These are phyloP conservation scores for Xylota sylvarum DNA, from an alignment of 2,888 invertebrate species.

Conservation along the genomic window DNA sequence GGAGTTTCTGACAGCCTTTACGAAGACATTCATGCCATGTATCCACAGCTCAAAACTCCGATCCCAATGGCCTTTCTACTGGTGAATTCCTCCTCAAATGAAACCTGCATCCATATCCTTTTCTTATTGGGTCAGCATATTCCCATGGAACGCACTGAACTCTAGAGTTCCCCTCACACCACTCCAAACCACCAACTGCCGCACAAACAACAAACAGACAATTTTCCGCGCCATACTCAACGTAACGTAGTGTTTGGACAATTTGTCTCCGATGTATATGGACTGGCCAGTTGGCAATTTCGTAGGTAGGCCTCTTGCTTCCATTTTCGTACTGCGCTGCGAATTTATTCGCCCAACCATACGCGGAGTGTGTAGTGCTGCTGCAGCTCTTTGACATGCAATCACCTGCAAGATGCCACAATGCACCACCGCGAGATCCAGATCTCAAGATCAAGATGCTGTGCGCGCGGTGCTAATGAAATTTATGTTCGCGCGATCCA, in stretches of 20 bases:
- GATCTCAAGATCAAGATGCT: constrained; percentile 58
- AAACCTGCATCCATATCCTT: too few species aligned
- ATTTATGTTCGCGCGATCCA: constrained; percentile 64
- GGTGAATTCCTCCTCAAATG: too few species aligned
- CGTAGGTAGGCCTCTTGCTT: constrained; percentile 57
- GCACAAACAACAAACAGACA: constrained; percentile 29
- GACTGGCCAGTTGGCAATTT: constrained; percentile 70
- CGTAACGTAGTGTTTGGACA: constrained; percentile 59
- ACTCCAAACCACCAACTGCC: neutral
- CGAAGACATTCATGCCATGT: too few species aligned
- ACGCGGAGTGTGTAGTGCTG: constrained; percentile 48
- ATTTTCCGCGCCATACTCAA: constrained; percentile 54
- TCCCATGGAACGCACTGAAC: constrained; percentile 61
- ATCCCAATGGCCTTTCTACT: too few species aligned
- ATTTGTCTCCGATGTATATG: constrained; percentile 73
- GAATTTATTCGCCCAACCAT: constrained; percentile 68
- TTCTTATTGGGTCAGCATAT: constrained; percentile 52
- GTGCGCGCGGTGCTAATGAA: constrained; percentile 67
- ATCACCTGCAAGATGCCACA: constrained; percentile 62
- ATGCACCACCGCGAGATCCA: constrained; percentile 22
- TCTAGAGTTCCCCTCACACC: constrained; percentile 31
- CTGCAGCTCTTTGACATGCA: constrained; percentile 71
- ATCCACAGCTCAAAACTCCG: too few species aligned
- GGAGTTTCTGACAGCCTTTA: too few species aligned
- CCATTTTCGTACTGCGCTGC: constrained; percentile 64